Conservation (phyloP, 2,888 invertebrate genomes). For the Trissoscelio sp. region DNA sequence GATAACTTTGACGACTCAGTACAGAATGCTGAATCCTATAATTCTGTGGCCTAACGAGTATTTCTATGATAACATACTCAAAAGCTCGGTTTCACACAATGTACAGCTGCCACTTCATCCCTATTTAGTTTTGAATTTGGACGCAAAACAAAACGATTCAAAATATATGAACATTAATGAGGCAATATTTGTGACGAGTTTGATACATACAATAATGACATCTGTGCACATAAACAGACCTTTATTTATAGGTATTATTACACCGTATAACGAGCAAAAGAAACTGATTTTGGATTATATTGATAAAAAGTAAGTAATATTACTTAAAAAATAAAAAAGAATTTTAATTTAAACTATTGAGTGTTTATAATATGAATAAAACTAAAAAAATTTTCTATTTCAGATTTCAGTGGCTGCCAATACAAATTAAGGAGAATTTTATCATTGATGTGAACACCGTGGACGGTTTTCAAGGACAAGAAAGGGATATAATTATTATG, state of each 20-base stretch:
- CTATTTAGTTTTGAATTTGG: constrained; percentile 86
- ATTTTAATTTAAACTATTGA: too few species aligned
- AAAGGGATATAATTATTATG: constrained; percentile 93
- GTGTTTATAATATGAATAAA: too few species aligned
- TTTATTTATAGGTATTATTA: constrained; percentile 59
- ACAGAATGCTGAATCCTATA: constrained; percentile 94
- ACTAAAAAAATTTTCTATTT: too few species aligned
- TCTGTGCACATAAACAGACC: constrained; percentile 74
- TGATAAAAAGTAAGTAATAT: too few species aligned
- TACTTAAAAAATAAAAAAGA: neutral
- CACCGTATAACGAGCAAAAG: constrained; percentile 89
- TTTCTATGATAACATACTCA: constrained; percentile 87
- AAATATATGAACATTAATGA: constrained; percentile 85
- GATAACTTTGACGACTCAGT: constrained; percentile 88
- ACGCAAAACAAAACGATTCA: constrained; percentile 75
- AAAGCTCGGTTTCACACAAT: constrained; percentile 73
- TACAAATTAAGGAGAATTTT: constrained; percentile 71
- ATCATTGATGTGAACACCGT: constrained; percentile 88
- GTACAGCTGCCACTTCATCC: constrained; percentile 83
- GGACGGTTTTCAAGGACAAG: constrained; percentile 94
- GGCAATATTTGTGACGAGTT: constrained; percentile 85
- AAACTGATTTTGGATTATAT: too few species aligned
- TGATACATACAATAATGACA: constrained; percentile 84
- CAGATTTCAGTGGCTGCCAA: neutral
- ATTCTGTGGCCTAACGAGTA: constrained; percentile 90